Evolutionary conservation across 2,113 vertebrate species (phyloP), one percentile per base, ranked within the genome.

Genomic region (Hystrix cristata): DNA sequence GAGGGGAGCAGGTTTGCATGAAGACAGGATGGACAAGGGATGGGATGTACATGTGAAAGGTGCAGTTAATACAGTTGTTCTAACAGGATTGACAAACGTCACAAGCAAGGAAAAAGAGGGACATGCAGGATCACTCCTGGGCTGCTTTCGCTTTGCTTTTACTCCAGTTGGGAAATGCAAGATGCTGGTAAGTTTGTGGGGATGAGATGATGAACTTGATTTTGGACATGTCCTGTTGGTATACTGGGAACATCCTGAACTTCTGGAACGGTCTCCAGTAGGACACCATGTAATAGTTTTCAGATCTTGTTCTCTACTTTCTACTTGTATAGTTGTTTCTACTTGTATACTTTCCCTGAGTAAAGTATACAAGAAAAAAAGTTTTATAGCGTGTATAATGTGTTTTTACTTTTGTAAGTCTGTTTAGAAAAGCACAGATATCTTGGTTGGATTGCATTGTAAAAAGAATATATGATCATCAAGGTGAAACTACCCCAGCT

Each of bases 221-320:
- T 83, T 55, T 21, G 71, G 62, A 76, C 59, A 69, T n/a, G 8
- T 43, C 72, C 84, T 72, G 14, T 19, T 53, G 38, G 1, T 13
- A 15, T n/a, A 72, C 0, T 57, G 59, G n/a, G 31, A 85, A 82
- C 18, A 72, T 46, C 62, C 25, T 72, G 34, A n/a, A 38, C 69
- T 87, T 89, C 43, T 0, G 31, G 7, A 34, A 91, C 29, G 62
- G 43, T 34, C 87, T 34, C 64, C 64, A 82, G 69, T 43, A 43
- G 29, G 62, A 87, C 48, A 86, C n/a, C 82, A 72, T 25, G 43
- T 27, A 80, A 95, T 78, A 87, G 90, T 80, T 97, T 95, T 95
- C 69, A 81, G 34, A 95, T 25, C 23, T 76, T 76, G 57, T 81
- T 93, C 81, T 97, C 83, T 80, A 97, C 96, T 38, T 38, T 38